Evolutionary conservation across 2,113 vertebrate species (phyloP).

Genomic region (Entelurus aequoreus): DNA sequence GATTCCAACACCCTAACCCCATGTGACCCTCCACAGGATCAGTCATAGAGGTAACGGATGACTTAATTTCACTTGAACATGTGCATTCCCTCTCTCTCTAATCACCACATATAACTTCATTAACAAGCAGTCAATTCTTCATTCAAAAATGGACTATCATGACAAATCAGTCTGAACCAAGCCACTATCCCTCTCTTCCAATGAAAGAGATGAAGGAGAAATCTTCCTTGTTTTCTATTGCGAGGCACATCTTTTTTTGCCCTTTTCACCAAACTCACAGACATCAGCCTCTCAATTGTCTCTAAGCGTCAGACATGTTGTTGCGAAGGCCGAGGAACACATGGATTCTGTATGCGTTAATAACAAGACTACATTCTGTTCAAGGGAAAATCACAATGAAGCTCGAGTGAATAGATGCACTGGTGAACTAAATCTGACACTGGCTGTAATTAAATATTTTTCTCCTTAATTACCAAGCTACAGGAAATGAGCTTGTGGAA

Average conservation of each 20-base stretch:
- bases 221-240: slow-evolving; percentile 23
- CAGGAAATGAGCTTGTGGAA: slow-evolving; percentile 12
- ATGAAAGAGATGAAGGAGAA: slow-evolving; percentile 31
- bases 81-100: neutral
- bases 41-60: neutral
- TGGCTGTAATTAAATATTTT: slow-evolving; percentile 12
- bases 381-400: slow-evolving; percentile 17
- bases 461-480: slow-evolving; percentile 20
- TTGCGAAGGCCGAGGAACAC: slow-evolving; percentile 1
- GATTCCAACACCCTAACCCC: neutral
- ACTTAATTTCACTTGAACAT: neutral
- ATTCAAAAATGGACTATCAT: neutral
- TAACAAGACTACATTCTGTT: slow-evolving; percentile 16
- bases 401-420: slow-evolving; percentile 10
- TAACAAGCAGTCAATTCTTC: neutral
- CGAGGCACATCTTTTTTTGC: slow-evolving; percentile 14
- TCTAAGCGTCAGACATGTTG: slow-evolving; percentile 29
- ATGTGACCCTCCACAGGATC: neutral
- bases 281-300: slow-evolving; percentile 12
- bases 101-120: slow-evolving; percentile 4
- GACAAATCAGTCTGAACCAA: neutral
- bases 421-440: slow-evolving; percentile 18
- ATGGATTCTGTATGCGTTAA: slow-evolving; percentile 13
- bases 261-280: slow-evolving; percentile 24
- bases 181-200: neutral